Evolutionary conservation across 2,797 vertebrate genomes (phyloP).

Genomic region (Clarias laeviceps): DNA sequence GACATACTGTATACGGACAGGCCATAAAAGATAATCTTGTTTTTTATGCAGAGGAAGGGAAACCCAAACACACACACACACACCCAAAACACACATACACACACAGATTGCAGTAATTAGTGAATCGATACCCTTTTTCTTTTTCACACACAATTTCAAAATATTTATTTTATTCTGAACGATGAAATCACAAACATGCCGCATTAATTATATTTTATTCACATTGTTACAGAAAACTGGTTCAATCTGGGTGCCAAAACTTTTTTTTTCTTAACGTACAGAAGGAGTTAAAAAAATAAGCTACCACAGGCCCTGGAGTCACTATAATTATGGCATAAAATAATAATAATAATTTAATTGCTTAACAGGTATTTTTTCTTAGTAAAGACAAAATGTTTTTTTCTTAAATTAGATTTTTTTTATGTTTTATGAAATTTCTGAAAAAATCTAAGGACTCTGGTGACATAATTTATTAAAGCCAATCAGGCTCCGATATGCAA

Average conservation of each 20-base stretch:
- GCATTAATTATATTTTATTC: neutral
- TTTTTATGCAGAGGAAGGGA: neutral
- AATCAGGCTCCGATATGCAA: neutral
- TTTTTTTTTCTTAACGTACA: neutral
- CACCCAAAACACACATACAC: neutral
- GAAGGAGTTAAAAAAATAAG: neutral
- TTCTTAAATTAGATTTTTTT: neutral
- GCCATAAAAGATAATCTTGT: neutral
- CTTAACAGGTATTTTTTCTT: neutral
- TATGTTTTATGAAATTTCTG: neutral
- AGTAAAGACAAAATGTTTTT: neutral
- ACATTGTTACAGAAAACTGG: neutral
- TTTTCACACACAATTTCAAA: neutral
- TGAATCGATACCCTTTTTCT: no score
- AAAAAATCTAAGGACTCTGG: neutral
- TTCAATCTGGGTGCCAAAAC: neutral
- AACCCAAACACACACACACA: neutral
- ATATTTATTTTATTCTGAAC: neutral
- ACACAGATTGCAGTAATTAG: neutral
- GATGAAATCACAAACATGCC: neutral
- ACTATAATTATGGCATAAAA: neutral
- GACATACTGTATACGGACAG: neutral
- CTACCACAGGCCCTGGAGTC: neutral
- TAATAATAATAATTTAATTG: neutral
- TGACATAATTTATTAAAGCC: neutral